Evolutionary conservation across 2,888 invertebrate genomes (phyloP), one percentile per base, ranked within the genome.

Genomic region (Schrankia costaestrigalis): DNA sequence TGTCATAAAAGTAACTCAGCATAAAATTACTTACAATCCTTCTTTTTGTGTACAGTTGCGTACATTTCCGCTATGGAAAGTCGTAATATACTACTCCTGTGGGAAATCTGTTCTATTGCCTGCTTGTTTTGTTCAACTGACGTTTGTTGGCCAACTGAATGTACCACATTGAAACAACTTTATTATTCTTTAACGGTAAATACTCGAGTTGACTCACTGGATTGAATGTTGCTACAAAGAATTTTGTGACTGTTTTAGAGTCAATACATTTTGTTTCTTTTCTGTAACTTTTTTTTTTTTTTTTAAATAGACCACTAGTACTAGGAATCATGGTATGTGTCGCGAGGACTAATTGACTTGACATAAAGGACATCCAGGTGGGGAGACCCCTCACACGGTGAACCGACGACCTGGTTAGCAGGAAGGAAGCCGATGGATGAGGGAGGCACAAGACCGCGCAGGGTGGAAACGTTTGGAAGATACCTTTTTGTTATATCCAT

Each of bases 51-150:
- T 46, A 56, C 53, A 56, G 56, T 55, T 59, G 60, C 56, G 57
- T 55, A 58, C 52, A 55, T 66, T 70, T 66, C 46, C 63, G 63
- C 60, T 69, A 71, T 78, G 65, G 63, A 73, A 77, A 76, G 65
- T 72, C 67, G 73, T 78, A 77, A 78, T 78, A 70, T 75, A 72
- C 61, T 50, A 63, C 64, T 65, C 82, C 68, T 78, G 3, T 35
- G 82, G 83, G 83, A 83, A 83, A 83, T 83, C 69, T 72, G 57
- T 68, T 71, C 67, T 77, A 82, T 82, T 74, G 79, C 78, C 70
- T 62, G 76, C 78, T 78, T 78, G 72, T 82, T 78, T 70, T 72
- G 73, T 71, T 70, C 65, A 71, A 71, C 72, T 76, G 75, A 72
- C 72, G 64, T 67, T 61, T 66, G 64, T 60, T 59, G 60, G 56